These are phyloP conservation scores for Diorhabda carinulata DNA, from an alignment of 1,140 invertebrate genomes.

Conservation along the genomic window DNA sequence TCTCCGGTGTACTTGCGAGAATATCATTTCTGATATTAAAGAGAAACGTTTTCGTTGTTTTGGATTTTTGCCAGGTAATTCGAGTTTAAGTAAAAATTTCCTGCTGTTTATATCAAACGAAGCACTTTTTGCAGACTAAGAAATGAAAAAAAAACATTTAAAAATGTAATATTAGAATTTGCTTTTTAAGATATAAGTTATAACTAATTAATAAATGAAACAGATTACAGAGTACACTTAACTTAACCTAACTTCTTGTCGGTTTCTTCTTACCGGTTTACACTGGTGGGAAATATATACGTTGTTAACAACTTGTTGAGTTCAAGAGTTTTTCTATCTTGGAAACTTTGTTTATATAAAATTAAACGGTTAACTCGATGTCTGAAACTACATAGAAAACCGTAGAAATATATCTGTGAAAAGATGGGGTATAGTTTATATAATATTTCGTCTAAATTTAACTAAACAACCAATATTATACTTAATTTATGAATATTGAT, in stretches of 20 bases:
- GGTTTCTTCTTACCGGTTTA: background rate
- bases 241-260: background rate
- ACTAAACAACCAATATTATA: too few relatives aligned
- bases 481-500: too few relatives aligned
- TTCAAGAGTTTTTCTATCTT: background rate
- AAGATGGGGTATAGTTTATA: background rate
- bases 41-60: slow-evolving; percentile 22
- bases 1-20: slow-evolving; percentile 10
- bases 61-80: slow-evolving; percentile 5
- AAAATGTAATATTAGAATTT: too few relatives aligned
- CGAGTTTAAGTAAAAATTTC: background rate
- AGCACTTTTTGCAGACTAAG: background rate
- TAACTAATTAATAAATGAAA: too few relatives aligned
- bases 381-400: background rate
- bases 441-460: too few relatives aligned
- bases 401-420: slow-evolving; percentile 5
- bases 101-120: background rate
- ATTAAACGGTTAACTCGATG: background rate
- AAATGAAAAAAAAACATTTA: background rate
- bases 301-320: slow-evolving; percentile 9
- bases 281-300: background rate
- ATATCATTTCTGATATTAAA: slow-evolving; percentile 21
- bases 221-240: too few relatives aligned
- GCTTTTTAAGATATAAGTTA: too few relatives aligned
- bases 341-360: slow-evolving; percentile 2